Evolutionary conservation across 2,113 vertebrate species (phyloP), one percentile per base, ranked within the genome.

Genomic region (Alaudala cheleensis): DNA sequence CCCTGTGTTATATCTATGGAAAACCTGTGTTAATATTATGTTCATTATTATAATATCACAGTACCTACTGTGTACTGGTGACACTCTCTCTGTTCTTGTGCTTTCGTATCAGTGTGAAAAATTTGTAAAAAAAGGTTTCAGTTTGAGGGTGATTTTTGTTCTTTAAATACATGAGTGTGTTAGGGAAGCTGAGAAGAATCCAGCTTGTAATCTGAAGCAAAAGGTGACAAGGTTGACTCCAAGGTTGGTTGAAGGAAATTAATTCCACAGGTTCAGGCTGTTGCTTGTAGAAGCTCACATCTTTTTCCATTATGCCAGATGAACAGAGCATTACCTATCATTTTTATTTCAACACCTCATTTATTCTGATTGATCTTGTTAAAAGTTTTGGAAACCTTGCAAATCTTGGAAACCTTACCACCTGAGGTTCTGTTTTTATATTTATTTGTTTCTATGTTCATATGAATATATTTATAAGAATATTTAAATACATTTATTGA

Each of bases 221-320:
- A 90, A 93, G 45, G 22, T 62, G 25, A 66, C 60, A 51, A 73
- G 31, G 24, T 37, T 91, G 58, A 40, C 37, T 87, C 21, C 19
- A 62, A 70, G 25, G 34, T 0, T 87, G 73, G 39, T 42, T 70
- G 53, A 80, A 65, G 22, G 17, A 85, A 90, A 73, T 77, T 19
- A 33, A 72, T 93, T 73, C 72, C 13, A 82, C 2, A 3, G 42
- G 49, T 74, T 88, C 51, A 64, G 65, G 44, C 57, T 76, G 39
- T 57, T 82, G 33, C 87, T 76, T 88, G 51, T 88, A 77, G 60
- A 65, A 45, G 39, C 45, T 70, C 47, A 8, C 2, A 4, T 70
- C 58, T 90, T 94, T 93, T 93, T 93, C 91, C 82, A 62, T 90
- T 90, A 65, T 61, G 69, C 84, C 29, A 83, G 54, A 76, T 88